These are phyloP conservation scores for Nixonia krombeini DNA, from an alignment of 1,140 invertebrate genomes.

Conservation along the genomic window DNA sequence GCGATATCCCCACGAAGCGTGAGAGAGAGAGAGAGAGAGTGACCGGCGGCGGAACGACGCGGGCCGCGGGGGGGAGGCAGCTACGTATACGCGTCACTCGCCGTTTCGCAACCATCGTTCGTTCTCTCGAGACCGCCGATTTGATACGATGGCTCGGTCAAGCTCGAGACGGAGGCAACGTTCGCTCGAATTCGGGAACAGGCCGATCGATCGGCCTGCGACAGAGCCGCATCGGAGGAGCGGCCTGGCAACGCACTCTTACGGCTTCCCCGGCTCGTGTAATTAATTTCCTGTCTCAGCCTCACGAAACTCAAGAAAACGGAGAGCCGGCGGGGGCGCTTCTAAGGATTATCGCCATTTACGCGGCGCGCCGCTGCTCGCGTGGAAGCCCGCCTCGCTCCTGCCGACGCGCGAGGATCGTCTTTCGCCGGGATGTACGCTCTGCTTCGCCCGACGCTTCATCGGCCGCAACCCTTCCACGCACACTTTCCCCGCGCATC, in stretches of 20 bases:
- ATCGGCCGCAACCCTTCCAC: neutral
- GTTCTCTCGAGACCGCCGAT: too few species aligned
- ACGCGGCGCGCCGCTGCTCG: slow-evolving; percentile 41
- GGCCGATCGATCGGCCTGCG: too few species aligned
- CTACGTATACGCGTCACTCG: too few species aligned
- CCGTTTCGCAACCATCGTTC: too few species aligned
- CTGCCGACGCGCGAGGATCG: slow-evolving; percentile 17
- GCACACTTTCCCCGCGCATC: neutral
- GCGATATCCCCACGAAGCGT: slow-evolving; percentile 6
- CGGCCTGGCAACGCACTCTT: slow-evolving; percentile 30
- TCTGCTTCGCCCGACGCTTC: too few species aligned
- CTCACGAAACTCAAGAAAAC: slow-evolving; percentile 50
- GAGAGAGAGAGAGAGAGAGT: neutral
- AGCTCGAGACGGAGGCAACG: too few species aligned
- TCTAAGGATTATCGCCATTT: slow-evolving; percentile 50
- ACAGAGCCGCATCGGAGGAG: slow-evolving; percentile 25
- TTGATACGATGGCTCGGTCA: too few species aligned
- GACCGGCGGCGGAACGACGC: too few species aligned
- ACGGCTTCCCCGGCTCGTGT: slow-evolving; percentile 41
- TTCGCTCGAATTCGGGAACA: too few species aligned
- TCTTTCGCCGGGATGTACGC: slow-evolving; percentile 1
- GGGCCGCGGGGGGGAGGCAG: too few species aligned
- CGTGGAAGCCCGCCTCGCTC: slow-evolving; percentile 41
- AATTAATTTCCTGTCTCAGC: slow-evolving; percentile 51
- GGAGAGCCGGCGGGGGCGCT: slow-evolving; percentile 39